These are phyloP conservation scores for Leptinotarsa peninsularis DNA, from an alignment of 2,888 invertebrate genomes.

Conservation along the genomic window DNA sequence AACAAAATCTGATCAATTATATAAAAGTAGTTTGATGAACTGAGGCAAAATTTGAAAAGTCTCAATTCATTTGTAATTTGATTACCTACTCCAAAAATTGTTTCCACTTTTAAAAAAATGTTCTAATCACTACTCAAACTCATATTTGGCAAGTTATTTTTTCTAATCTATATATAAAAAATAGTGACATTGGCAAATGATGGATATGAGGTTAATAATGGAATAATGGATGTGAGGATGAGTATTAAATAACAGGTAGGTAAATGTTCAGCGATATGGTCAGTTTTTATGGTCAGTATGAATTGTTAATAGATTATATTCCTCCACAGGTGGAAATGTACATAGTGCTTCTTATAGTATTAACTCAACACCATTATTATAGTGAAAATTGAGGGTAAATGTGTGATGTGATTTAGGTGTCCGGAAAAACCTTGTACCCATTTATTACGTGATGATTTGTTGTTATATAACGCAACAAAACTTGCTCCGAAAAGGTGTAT, in stretches of 20 bases:
- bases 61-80: too few species aligned
- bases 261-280: background rate
- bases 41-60: too few species aligned
- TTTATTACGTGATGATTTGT: slow-evolving; percentile 2
- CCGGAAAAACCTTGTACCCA: background rate
- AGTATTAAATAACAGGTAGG: background rate
- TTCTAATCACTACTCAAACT: too few species aligned
- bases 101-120: too few species aligned
- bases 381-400: slow-evolving; percentile 12
- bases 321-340: slow-evolving; percentile 21
- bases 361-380: slow-evolving; percentile 8
- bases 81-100: too few species aligned
- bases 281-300: slow-evolving; percentile 4
- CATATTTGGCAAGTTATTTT: too few species aligned
- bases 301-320: slow-evolving; percentile 19
- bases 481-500: slow-evolving; percentile 45
- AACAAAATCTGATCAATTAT: too few species aligned
- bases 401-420: slow-evolving; percentile 13
- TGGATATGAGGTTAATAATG: background rate
- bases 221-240: slow-evolving; percentile 8
- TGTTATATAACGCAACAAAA: slow-evolving; percentile 16
- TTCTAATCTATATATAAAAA: too few species aligned
- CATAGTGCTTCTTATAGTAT: background rate
- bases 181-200: too few species aligned
- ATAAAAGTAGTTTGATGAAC: too few species aligned